Evolutionary conservation across 2,888 invertebrate genomes (phyloP).

Genomic region (Palloptera scutellata): DNA sequence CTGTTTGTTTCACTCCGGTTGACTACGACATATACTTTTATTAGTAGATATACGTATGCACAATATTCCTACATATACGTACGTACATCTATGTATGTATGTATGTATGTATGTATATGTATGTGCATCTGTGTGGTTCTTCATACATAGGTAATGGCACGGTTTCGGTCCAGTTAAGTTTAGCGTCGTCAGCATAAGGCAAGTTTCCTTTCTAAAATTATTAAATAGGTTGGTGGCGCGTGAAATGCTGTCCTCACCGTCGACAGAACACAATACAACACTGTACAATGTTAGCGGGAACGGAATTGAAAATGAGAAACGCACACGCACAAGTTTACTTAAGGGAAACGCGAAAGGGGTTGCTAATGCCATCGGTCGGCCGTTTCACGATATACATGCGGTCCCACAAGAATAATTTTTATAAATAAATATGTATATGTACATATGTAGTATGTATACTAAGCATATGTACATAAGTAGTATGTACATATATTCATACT

Average conservation of each 20-base stretch:
- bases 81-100: background rate
- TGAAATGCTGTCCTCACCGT: slow-evolving; percentile 34
- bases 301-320: background rate
- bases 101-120: slow-evolving; percentile 3
- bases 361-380: slow-evolving; percentile 3
- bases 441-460: background rate
- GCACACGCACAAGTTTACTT: slow-evolving; percentile 12
- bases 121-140: slow-evolving; percentile 8
- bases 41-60: background rate
- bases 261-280: background rate
- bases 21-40: background rate
- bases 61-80: slow-evolving; percentile 2
- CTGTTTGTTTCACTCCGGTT: slow-evolving; percentile 17
- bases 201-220: slow-evolving; percentile 34
- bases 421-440: slow-evolving; percentile 3
- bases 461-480: background rate
- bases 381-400: slow-evolving; percentile 11
- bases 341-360: slow-evolving; percentile 25
- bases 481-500: too few species aligned
- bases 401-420: slow-evolving; percentile 25
- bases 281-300: background rate
- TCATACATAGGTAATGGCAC: slow-evolving; percentile 8
- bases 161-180: slow-evolving; percentile 35
- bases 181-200: slow-evolving; percentile 32
- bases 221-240: slow-evolving; percentile 38